A percentile compares a stretch with the other conserved stretches of the same genome.
Evolutionary conservation across 2,888 invertebrate species (phyloP).

Genomic region (Leptarthrus brevirostris): DNA sequence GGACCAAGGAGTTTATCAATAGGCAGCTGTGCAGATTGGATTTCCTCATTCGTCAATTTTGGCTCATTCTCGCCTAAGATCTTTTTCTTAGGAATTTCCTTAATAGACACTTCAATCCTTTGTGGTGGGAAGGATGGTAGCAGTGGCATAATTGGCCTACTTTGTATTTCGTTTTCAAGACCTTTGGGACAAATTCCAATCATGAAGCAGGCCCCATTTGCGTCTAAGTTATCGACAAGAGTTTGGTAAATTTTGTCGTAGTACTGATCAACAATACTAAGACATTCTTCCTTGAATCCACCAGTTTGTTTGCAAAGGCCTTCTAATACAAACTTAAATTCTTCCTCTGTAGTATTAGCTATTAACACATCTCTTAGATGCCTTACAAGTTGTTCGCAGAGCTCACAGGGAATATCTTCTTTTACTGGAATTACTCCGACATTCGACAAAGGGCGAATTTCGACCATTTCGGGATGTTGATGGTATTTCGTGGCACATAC

Average conservation of each 20-base stretch:
- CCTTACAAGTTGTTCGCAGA: conserved; percentile 84
- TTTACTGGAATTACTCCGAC: conserved; percentile 70
- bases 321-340: conserved; percentile 81
- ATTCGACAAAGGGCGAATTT: conserved; percentile 71
- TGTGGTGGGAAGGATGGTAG: conserved; percentile 69
- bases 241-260: conserved; percentile 79
- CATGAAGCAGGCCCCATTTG: conserved; percentile 76
- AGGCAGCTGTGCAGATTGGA: conserved; percentile 68
- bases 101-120: conserved; percentile 62
- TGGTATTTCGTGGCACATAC: conserved; percentile 76
- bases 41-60: conserved; percentile 61
- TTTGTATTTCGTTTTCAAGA: not conserved
- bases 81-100: conserved; percentile 55
- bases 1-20: conserved; percentile 68
- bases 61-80: conserved; percentile 62
- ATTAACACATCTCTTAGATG: conserved; percentile 84
- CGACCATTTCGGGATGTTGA: conserved; percentile 72
- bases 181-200: conserved; percentile 69
- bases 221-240: conserved; percentile 76
- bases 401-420: conserved; percentile 82
- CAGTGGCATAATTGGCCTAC: conserved; percentile 72
- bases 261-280: conserved; percentile 81
- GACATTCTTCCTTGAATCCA: conserved; percentile 79
- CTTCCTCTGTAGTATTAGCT: conserved; percentile 85
- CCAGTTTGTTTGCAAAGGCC: conserved; percentile 86